Percentiles rank a stretch among this genome's conserved stretches.
These are phyloP conservation scores for Sipha flava DNA, from an alignment of 1,140 invertebrate genomes.

Conservation along the genomic window DNA sequence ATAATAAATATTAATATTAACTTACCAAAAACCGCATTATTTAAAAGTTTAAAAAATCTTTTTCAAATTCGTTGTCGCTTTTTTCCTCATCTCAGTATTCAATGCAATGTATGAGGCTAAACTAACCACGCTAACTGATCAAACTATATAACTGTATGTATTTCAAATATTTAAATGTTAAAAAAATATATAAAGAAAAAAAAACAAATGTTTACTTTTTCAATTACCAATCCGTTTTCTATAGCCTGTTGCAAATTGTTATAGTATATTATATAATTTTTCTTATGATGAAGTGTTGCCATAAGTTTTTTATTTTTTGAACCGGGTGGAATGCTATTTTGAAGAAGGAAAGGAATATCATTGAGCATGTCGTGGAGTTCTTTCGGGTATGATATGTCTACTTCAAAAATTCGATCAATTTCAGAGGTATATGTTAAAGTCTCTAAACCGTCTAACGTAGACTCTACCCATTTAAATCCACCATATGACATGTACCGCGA, in stretches of 20 bases:
- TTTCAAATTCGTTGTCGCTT: constrained; percentile 42
- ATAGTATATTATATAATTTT: constrained; percentile 48
- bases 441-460: not conserved
- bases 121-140: constrained; percentile 41
- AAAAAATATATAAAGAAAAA: too few relatives aligned
- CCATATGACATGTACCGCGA: constrained; percentile 6
- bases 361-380: constrained; percentile 41
- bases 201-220: too few relatives aligned
- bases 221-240: constrained; percentile 45
- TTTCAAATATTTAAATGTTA: too few relatives aligned
- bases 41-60: constrained; percentile 43
- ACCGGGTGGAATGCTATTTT: constrained; percentile 37
- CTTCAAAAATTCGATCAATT: not conserved
- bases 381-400: not conserved
- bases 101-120: constrained; percentile 41
- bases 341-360: constrained; percentile 44
- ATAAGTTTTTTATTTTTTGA: constrained; percentile 39
- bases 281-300: constrained; percentile 40
- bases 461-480: not conserved
- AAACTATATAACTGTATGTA: constrained; percentile 42
- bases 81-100: constrained; percentile 36
- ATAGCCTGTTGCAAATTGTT: too few relatives aligned
- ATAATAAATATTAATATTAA: too few relatives aligned
- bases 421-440: not conserved
- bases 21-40: constrained; percentile 38